Percentiles rank a stretch among this genome's conserved stretches.
These are phyloP conservation scores for Chrysomallon squamiferum DNA, from an alignment of 1,140 invertebrate genomes.

Conservation along the genomic window DNA sequence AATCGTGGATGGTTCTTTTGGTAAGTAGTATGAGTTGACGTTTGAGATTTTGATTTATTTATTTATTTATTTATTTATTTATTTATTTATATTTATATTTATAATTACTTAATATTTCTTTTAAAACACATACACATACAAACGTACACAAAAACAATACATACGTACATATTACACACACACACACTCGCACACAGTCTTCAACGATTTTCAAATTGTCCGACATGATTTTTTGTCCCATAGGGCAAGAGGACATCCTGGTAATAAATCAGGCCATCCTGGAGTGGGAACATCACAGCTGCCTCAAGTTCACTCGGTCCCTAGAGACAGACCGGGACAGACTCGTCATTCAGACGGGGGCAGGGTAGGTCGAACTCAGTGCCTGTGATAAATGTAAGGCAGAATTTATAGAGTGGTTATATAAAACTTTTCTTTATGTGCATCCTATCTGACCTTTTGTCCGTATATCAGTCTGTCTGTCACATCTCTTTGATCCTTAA, in stretches of 20 bases:
- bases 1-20: neutral
- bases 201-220: too few species aligned
- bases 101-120: too few species aligned
- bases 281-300: neutral
- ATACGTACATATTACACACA: neutral
- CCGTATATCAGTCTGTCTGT: neutral
- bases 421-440: neutral
- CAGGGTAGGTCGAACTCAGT: neutral
- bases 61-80: neutral
- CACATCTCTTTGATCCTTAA: neutral
- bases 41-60: neutral
- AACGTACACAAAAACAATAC: neutral
- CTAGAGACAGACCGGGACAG: neutral
- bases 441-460: neutral
- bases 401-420: neutral
- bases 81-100: neutral
- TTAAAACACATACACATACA: too few species aligned
- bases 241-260: neutral
- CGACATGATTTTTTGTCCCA: too few species aligned
- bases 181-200: neutral
- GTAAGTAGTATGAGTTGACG: neutral
- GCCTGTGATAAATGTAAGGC: neutral
- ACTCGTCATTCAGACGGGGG: neutral
- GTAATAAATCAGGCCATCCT: neutral
- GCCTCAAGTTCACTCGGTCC: conserved; percentile 1